Percentiles rank a stretch among this genome's conserved stretches.
phyloP scores from a whole-genome alignment of 2,888 invertebrate species.

The Cetonia aurata region DNA sequence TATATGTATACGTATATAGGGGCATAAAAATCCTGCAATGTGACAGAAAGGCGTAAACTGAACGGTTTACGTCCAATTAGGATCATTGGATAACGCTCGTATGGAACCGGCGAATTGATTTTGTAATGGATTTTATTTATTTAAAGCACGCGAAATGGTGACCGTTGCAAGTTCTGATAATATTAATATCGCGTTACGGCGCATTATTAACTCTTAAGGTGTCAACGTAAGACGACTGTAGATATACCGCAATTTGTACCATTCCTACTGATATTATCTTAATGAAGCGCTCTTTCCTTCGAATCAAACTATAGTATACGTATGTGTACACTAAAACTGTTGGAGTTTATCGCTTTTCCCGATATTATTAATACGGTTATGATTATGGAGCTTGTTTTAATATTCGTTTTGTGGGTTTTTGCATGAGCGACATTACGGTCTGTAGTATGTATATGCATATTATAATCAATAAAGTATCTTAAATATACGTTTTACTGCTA shows the following conservation, averaged over 20 bases:
- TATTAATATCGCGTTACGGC: constrained; percentile 42
- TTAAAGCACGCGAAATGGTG: constrained; percentile 40
- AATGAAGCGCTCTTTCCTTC: constrained; percentile 25
- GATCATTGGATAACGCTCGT: constrained; percentile 48
- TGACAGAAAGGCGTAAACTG: constrained; percentile 50
- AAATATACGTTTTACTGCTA: constrained; percentile 7
- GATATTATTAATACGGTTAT: constrained; percentile 24
- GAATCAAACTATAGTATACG: not conserved
- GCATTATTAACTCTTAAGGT: constrained; percentile 41
- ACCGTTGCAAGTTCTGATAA: constrained; percentile 35
- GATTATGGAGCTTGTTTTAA: constrained; percentile 24
- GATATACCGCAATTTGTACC: constrained; percentile 29
- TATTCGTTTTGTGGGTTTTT: not conserved
- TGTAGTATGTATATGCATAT: no score
- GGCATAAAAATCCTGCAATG: constrained; percentile 47
- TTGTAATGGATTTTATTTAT: constrained; percentile 43
- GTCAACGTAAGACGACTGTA: constrained; percentile 36
- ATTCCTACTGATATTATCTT: constrained; percentile 30
- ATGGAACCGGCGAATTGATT: constrained; percentile 45
- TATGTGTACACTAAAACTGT: not conserved
- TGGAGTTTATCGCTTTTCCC: constrained; percentile 5
- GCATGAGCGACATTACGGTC: no score
- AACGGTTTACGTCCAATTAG: constrained; percentile 50
- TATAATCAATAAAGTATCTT: constrained; percentile 1
- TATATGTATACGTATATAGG: constrained; percentile 32